Conservation (phyloP, 2,797 vertebrate species). For the Carapus acus region DNA sequence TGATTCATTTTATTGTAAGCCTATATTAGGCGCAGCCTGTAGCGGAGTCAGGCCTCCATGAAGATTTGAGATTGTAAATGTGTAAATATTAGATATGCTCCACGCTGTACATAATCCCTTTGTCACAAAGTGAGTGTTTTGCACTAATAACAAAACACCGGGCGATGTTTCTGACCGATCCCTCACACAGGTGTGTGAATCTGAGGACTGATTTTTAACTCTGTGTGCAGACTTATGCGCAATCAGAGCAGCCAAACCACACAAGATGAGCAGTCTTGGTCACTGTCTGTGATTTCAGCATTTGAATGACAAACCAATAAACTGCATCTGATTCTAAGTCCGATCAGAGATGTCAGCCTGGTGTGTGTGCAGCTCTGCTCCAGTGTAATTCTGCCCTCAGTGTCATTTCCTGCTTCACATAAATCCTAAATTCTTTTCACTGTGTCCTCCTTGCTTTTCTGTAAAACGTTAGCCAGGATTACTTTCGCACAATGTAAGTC, state of each 20-base stretch:
- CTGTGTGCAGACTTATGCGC: not conserved
- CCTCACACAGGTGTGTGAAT: conserved; percentile 23
- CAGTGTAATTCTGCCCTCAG: not conserved
- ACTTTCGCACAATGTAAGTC: conserved; percentile 31
- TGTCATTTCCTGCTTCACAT: conserved; percentile 42
- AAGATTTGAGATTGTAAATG: conserved; percentile 63
- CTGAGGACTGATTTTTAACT: conserved; percentile 10
- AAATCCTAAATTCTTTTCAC: conserved; percentile 19
- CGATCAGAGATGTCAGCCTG: too few species aligned
- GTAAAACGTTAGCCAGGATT: not conserved
- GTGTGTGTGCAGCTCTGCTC: not conserved
- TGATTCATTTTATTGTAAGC: conserved; percentile 59
- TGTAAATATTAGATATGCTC: conserved; percentile 65
- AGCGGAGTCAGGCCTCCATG: conserved; percentile 57
- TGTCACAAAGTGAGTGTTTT: conserved; percentile 60
- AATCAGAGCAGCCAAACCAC: not conserved
- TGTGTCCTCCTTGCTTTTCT: conserved; percentile 29
- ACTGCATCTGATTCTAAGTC: too few species aligned
- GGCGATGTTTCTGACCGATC: conserved; percentile 12
- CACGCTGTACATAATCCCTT: conserved; percentile 60
- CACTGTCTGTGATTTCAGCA: too few species aligned
- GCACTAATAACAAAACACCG: conserved; percentile 58
- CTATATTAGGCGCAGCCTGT: conserved; percentile 73
- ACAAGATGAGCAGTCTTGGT: too few species aligned
- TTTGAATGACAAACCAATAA: too few species aligned